Evolutionary conservation across 1,140 invertebrate species (phyloP), one percentile per base, ranked within the genome.

Genomic region (Coelopa frigida): DNA sequence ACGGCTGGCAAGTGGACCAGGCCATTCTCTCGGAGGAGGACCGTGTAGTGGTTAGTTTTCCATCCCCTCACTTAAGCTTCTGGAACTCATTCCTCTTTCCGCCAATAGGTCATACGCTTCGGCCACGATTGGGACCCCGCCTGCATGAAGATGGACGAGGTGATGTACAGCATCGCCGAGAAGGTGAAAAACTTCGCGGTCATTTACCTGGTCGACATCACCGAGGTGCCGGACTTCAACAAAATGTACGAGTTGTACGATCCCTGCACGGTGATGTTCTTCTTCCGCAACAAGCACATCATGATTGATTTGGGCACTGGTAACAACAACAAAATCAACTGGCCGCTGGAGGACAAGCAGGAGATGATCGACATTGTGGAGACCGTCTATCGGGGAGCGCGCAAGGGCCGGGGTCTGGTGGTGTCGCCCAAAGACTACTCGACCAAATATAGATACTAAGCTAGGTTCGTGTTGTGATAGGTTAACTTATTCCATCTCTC

Each of bases 131-230:
- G 94, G 95, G 96, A 99, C 67, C 95, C 95, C 7, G 93, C 92
- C 15, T 99, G 96, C 71, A 99, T 99, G 96, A 94, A 97, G 75
- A 99, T 99, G 95, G 96, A 99, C 67, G 96, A 99, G 77, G 89
- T 95, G 1, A 73, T 99, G 1, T 99, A 96, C 71, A 94, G 89
- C 62, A 96, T 98, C 55, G 94, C 94, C 0, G 94, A 98, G 66
- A 97, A 97, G 77, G 92, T 98, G 0, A 94, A 92, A 61, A 93
- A 98, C 63, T 99, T 98, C 78, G 94, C 95, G 2, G 91, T 96
- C 18, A 87, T 98, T 45, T 99, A 98, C 73, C 71, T 99, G 11
- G 95, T 99, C 6, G 96, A 99, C 63, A 98, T 97, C 21, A 92
- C 92, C 1, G 86, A 97, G 78, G 95, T 98, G 41, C 94, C 96